Evolutionary conservation across 2,888 invertebrate genomes (phyloP).

Genomic region (Pyrochroa serraticornis): DNA sequence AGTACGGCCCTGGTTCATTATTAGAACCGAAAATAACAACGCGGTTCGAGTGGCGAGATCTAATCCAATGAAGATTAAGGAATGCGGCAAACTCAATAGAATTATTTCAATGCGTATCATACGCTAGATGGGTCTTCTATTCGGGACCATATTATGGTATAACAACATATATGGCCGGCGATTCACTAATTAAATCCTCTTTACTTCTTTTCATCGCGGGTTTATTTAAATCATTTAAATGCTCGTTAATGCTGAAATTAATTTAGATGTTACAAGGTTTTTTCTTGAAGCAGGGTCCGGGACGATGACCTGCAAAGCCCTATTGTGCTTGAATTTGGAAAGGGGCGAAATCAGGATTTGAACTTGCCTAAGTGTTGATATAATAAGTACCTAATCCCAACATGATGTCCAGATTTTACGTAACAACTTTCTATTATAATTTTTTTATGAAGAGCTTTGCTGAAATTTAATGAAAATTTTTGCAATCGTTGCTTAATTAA

Average conservation of each 20-base stretch:
- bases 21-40: constrained; percentile 1
- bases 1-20: neutral
- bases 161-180: constrained; percentile 8
- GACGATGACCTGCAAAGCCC: too few relatives aligned
- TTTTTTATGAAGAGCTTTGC: neutral
- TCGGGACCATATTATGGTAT: constrained; percentile 10
- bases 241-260: too few relatives aligned
- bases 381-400: too few relatives aligned
- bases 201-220: neutral
- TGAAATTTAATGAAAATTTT: too few relatives aligned
- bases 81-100: constrained; percentile 7
- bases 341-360: too few relatives aligned
- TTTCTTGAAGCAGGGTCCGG: too few relatives aligned
- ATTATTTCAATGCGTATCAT: constrained; percentile 21
- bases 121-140: constrained; percentile 17
- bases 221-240: constrained; percentile 1
- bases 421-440: neutral
- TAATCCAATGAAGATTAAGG: constrained; percentile 16
- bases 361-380: too few relatives aligned
- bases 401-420: neutral
- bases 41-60: neutral
- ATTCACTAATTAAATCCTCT: constrained; percentile 18
- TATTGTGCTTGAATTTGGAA: too few relatives aligned
- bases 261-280: too few relatives aligned
- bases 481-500: too few relatives aligned